phyloP scores from a whole-genome alignment of 2,797 vertebrate genomes.

The Danio aesculapii region DNA sequence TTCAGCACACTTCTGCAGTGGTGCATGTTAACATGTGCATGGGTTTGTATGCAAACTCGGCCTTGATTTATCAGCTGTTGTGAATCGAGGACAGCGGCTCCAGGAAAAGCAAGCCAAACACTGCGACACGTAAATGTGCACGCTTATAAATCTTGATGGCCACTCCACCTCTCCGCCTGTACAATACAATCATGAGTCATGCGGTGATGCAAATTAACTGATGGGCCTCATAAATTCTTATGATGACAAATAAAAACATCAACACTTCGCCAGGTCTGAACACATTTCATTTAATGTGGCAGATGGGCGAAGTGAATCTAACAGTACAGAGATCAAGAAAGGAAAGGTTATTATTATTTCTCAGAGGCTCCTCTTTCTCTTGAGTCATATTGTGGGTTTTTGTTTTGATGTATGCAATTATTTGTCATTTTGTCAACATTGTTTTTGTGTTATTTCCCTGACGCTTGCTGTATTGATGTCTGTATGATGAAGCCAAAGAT shows the following conservation, averaged over 20 bases:
- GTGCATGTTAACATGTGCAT: background rate
- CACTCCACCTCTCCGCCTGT: slow-evolving; percentile 53
- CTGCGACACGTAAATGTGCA: slow-evolving; percentile 59
- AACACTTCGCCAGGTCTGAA: slow-evolving; percentile 11
- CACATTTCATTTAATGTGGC: slow-evolving; percentile 28
- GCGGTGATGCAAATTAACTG: slow-evolving; percentile 64
- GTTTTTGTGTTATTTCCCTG: background rate
- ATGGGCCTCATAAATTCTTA: slow-evolving; percentile 69
- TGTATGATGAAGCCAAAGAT: no score
- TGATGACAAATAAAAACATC: slow-evolving; percentile 61
- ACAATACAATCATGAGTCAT: slow-evolving; percentile 68
- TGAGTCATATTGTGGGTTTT: background rate
- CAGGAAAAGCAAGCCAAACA: slow-evolving; percentile 65
- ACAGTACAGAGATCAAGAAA: background rate
- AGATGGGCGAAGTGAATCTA: background rate
- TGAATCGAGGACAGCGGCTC: slow-evolving; percentile 7
- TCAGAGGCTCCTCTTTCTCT: background rate
- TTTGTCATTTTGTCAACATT: background rate
- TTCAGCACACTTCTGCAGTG: background rate
- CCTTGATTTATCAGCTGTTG: slow-evolving; percentile 9
- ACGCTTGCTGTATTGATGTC: background rate
- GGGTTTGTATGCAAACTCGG: slow-evolving; percentile 17
- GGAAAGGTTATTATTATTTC: background rate
- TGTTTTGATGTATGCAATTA: background rate
- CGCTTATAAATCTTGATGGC: slow-evolving; percentile 65